phyloP scores from a whole-genome alignment of 2,113 vertebrate species.

The Tenebrosternarchus preto region DNA sequence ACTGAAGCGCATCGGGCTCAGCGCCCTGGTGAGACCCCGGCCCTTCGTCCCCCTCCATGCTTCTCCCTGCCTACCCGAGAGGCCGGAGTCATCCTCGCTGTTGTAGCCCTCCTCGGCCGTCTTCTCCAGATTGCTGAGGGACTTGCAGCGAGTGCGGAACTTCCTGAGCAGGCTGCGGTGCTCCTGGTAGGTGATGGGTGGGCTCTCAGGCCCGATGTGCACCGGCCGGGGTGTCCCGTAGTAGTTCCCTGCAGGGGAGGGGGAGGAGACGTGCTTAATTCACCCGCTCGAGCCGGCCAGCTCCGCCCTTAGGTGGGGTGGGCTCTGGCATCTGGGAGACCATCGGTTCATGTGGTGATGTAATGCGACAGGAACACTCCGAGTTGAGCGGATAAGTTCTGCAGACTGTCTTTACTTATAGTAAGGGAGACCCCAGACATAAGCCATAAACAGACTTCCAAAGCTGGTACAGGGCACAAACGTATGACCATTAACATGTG shows the following conservation, averaged over 20 bases:
- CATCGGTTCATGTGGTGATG: too few species aligned
- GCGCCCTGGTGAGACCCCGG: too few species aligned
- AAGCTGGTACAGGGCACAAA: too few species aligned
- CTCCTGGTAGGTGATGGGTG: slow-evolving; percentile 79
- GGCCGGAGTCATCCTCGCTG: slow-evolving; percentile 74
- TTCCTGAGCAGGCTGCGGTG: slow-evolving; percentile 79
- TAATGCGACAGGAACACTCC: too few species aligned
- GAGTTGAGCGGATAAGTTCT: too few species aligned
- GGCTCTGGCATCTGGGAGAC: too few species aligned
- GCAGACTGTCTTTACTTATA: too few species aligned
- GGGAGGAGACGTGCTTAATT: background rate
- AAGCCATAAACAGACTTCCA: too few species aligned
- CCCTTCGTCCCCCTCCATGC: background rate
- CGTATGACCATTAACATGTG: too few species aligned
- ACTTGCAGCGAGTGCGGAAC: slow-evolving; percentile 79
- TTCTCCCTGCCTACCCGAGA: slow-evolving; percentile 61
- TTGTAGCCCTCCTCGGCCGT: slow-evolving; percentile 67
- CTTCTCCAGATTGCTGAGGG: slow-evolving; percentile 80
- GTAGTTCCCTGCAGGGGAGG: slow-evolving; percentile 73
- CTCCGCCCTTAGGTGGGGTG: too few species aligned
- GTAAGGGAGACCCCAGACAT: too few species aligned
- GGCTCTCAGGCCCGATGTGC: slow-evolving; percentile 75
- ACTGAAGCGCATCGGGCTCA: background rate
- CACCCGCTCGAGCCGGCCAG: background rate
- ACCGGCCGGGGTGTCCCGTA: slow-evolving; percentile 79